Evolutionary conservation across 2,888 invertebrate species (phyloP).

Genomic region (Eristalis tenax): DNA sequence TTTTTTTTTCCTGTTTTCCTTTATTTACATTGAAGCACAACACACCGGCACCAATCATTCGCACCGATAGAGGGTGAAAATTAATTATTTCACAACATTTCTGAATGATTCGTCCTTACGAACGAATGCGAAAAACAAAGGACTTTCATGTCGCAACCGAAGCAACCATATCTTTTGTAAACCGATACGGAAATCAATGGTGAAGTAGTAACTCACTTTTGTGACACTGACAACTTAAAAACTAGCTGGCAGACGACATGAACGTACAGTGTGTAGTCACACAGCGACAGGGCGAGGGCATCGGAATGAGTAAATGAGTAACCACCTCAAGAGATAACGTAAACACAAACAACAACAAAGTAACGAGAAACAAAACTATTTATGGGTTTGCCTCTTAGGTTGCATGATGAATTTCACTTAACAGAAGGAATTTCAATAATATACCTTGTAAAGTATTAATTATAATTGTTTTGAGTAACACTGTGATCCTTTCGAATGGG

Average conservation of each 20-base stretch:
- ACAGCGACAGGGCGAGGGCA: neutral
- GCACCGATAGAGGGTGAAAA: neutral
- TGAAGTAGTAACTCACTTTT: slow-evolving; percentile 41
- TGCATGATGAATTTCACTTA: neutral
- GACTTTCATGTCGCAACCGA: neutral
- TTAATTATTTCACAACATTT: neutral
- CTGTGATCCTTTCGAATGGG: neutral
- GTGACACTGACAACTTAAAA: slow-evolving; percentile 31
- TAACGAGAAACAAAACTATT: slow-evolving; percentile 35
- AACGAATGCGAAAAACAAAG: slow-evolving; percentile 1
- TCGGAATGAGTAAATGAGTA: slow-evolving; percentile 62
- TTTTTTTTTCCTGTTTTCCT: slow-evolving; percentile 28
- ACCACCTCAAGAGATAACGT: slow-evolving; percentile 51
- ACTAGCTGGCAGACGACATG: slow-evolving; percentile 45
- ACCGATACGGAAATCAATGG: slow-evolving; percentile 31
- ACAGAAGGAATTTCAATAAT: neutral
- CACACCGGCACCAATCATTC: neutral
- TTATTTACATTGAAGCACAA: slow-evolving; percentile 28
- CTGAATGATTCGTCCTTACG: neutral
- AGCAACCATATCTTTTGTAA: slow-evolving; percentile 18
- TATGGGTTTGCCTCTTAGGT: slow-evolving; percentile 13
- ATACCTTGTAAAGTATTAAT: neutral
- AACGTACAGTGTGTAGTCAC: neutral
- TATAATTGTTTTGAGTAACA: neutral
- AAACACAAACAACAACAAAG: slow-evolving; percentile 63